These are phyloP conservation scores for Hydrolagus affinis DNA, from an alignment of 2,113 vertebrate genomes.

Conservation along the genomic window DNA sequence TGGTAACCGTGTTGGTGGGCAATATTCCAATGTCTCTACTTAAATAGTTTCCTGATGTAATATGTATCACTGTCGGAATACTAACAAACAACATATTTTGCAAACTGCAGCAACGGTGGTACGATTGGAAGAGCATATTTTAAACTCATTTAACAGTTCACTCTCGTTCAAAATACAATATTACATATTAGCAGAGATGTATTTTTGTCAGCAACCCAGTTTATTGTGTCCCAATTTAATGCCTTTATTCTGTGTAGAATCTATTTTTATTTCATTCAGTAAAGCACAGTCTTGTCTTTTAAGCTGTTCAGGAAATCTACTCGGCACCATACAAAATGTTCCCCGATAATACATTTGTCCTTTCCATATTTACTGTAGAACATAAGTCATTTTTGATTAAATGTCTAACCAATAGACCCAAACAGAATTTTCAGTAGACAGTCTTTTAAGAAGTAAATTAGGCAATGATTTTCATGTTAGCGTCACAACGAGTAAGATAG, in stretches of 20 bases:
- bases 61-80: constrained; percentile 20
- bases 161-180: not conserved
- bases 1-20: not conserved
- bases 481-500: constrained; percentile 27
- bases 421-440: constrained; percentile 20
- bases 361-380: constrained; percentile 13
- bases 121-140: not conserved
- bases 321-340: not conserved
- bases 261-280: not conserved
- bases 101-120: not conserved
- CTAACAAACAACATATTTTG: not conserved
- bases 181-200: not conserved
- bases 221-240: not conserved
- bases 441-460: constrained; percentile 31
- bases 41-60: not conserved
- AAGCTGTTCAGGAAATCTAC: constrained; percentile 1
- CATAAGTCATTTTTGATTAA: constrained; percentile 30
- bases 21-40: constrained; percentile 6
- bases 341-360: not conserved
- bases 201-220: not conserved
- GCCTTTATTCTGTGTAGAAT: not conserved
- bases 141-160: not conserved
- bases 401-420: constrained; percentile 31
- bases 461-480: constrained; percentile 30
- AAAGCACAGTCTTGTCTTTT: not conserved